Base-by-base conservation (phyloP, 2,113 vertebrate genomes). In the Solenodon paradoxus region DNA sequence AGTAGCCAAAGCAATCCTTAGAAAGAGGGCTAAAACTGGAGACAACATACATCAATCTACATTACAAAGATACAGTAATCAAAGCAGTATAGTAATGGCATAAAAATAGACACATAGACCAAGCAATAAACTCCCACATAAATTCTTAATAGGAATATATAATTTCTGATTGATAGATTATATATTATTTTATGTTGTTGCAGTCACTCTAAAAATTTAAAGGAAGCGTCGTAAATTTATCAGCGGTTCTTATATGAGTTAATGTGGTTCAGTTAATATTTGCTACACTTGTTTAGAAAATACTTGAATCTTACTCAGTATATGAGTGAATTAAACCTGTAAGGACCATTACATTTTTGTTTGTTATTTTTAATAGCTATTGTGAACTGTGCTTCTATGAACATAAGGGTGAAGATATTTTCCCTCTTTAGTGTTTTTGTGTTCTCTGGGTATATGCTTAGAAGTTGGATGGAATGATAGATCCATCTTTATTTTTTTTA, bases 301-400 rank as follows among this genome's bases (percentile, higher is more conserved):
- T 30, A 78, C 63, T 45, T 53, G 38, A 51, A 77, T 78, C 30
- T 69, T 81, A 35, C 4, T 77, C 17, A 78, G n/a, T 7, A 30
- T 66, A 49, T 0, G 20, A 63, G 0, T 64, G n/a, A 51, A 19
- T 72, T 49, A 68, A 74, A 53, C 71, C 40, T 72, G 4, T 68
- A 87, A 82, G 26, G n/a, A 45, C 5, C 19, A n/a, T 85, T 94
- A 84, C 63, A 13, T 85, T 94, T 93, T 61, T n/a, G n/a, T n/a
- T n/a, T n/a, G n/a, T n/a, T n/a, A n/a, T n/a, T n/a, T n/a, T n/a
- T n/a, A n/a, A n/a, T n/a, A n/a, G n/a, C n/a, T n/a, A n/a, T n/a
- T n/a, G n/a, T n/a, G n/a, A n/a, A n/a, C n/a, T n/a, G n/a, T n/a
- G n/a, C n/a, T n/a, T n/a, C n/a, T n/a, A n/a, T n/a, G n/a, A n/a